Evolutionary conservation across 2,888 invertebrate species (phyloP).

Genomic region (Iphiclides podalirius): DNA sequence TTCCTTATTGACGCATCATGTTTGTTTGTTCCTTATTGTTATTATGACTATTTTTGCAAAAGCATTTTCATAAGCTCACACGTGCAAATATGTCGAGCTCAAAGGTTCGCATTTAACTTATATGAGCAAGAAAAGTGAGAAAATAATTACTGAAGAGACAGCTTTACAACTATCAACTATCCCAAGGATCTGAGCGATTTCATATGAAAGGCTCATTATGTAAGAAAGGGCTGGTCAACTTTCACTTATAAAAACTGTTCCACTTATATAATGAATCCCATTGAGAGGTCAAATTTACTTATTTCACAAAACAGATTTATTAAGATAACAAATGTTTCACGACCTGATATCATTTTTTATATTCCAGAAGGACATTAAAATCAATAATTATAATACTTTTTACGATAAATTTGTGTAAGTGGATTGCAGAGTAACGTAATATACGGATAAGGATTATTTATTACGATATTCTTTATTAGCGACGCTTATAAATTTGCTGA

Average conservation of each 20-base stretch:
- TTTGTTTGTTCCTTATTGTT: conserved; percentile 32
- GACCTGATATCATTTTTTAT: neutral
- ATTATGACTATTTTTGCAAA: neutral
- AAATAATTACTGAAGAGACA: no score
- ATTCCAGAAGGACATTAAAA: neutral
- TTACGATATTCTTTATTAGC: no score
- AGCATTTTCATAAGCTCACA: neutral
- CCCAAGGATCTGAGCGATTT: neutral
- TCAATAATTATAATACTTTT: neutral
- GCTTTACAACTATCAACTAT: no score
- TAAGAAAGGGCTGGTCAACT: conserved; percentile 13
- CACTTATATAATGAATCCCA: conserved; percentile 19
- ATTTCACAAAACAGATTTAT: conserved; percentile 10
- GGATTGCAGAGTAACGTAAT: no score
- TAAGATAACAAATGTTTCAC: neutral
- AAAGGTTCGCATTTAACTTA: no score
- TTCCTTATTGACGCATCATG: conserved; percentile 40
- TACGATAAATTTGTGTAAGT: no score
- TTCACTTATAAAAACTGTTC: conserved; percentile 15
- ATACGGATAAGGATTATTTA: no score
- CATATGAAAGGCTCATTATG: conserved; percentile 12
- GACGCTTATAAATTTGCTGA: no score
- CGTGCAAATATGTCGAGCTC: no score
- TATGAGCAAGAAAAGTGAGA: no score
- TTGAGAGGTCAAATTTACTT: conserved; percentile 11